Base-by-base conservation (phyloP, 1,140 invertebrate genomes). In the Papilio polyxenes region DNA sequence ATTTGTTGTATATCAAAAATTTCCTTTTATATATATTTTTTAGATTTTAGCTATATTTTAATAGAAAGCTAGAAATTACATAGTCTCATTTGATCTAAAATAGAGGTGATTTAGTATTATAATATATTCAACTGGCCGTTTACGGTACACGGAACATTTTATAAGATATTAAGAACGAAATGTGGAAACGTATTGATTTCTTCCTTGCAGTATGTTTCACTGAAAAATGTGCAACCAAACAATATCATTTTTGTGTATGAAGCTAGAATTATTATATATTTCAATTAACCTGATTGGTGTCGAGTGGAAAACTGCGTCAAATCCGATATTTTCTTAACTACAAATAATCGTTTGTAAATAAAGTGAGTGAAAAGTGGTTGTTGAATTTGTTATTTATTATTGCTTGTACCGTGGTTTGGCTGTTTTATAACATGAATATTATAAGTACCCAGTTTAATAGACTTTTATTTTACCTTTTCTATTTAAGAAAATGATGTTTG, bases 321-420 rank as follows among this genome's bases (percentile, higher is more conserved):
- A 69, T 72, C 11, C 65, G 31, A 37, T 40, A 15, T 40, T 20
- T 48, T 49, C 48, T 44, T 75, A 75, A 75, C 65, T 40, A 75
- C 40, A 49, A 11, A 37, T 44, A 23, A 75, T 87, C 83, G 88
- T 76, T 83, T 90, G 84, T 90, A 89, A 85, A 87, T 90, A 90
- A 87, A 78, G 84, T 81, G 85, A 87, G 86, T 83, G 86, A 89
- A 88, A 83, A 89, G 89, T 31, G 87, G 89, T 91, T 90, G 87
- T 90, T 88, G 80, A 89, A 90, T 90, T 91, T 91, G 91, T 92
- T 91, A 92, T 91, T 92, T 92, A 92, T 92, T 91, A 92, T 90
- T 91, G 90, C 91, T 91, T 92, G 87, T 91, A 89, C 82, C 81
- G 88, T 90, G 90, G 75, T 86, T 91, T 92, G 90, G 88, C 88